Base-by-base conservation (phyloP, 2,113 vertebrate genomes). In the Prochilodus magdalenae region DNA sequence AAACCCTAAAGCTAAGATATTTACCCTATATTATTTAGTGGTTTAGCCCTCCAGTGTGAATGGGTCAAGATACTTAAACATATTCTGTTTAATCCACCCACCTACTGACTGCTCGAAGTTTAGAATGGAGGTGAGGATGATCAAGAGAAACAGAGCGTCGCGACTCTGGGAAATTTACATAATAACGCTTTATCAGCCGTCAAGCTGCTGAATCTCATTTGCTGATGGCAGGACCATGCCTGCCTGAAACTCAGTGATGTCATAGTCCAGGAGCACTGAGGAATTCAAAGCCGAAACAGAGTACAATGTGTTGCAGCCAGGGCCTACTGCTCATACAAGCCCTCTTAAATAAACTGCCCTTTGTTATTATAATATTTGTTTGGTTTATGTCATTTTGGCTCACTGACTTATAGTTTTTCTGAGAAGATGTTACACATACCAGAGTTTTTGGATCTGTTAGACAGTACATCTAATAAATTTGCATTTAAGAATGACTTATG, bases 241-340 rank as follows among this genome's bases (percentile, higher is more conserved):
- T 75, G 36, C 15, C 53, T 29, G 73, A 60, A 18, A 47, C 51
- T 74, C 73, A 13, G 30, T 60, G 73, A 82, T 82, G 73, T 82
- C 73, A 82, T 36, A 65, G 30, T 59, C 70, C 51, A 82, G 80
- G 57, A 82, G 63, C 80, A 82, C 80, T 69, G 26, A 75, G 73
- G 63, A 70, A 82, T 82, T 76, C 73, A 82, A 69, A 70, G 72
- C 59, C 0, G 26, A 66, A n/a, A 36, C 36, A 1, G 40, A 82
- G 51, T 22, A 82, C 73, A 76, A 75, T 75, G 80, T 76, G 49
- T 65, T 76, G 73, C 63, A 60, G 51, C 70, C 20, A 27, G 5
- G 5, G 53, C 29, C 29, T 60, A 51, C 80, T 60, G 49, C 36
- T 27, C 47, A 47, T 69, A 60, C 63, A n/a, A 73, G 29, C 14